Evolutionary conservation across 2,888 invertebrate species (phyloP).

Genomic region (Arrhopalites spinosus): DNA sequence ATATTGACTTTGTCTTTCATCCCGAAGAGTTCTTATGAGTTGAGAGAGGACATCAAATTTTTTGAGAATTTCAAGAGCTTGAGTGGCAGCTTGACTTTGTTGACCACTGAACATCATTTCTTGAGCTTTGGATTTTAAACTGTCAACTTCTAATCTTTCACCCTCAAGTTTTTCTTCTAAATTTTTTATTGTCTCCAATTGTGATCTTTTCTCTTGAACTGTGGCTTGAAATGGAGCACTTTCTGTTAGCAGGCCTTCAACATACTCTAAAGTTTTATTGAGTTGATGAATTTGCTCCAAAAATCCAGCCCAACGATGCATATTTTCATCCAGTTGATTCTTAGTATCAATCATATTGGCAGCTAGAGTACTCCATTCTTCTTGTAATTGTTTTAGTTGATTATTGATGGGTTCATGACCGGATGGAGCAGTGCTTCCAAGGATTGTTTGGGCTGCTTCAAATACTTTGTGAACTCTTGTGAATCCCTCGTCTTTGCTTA

Average conservation of each 20-base stretch:
- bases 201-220: slow-evolving; percentile 82
- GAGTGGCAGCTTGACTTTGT: slow-evolving; percentile 78
- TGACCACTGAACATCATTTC: slow-evolving; percentile 86
- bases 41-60: slow-evolving; percentile 80
- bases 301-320: slow-evolving; percentile 89
- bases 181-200: slow-evolving; percentile 79
- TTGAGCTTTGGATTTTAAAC: slow-evolving; percentile 78
- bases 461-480: slow-evolving; percentile 83
- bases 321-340: slow-evolving; percentile 81
- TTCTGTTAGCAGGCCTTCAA: slow-evolving; percentile 75
- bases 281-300: slow-evolving; percentile 85
- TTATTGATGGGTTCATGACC: slow-evolving; percentile 88
- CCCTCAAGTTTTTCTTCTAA: slow-evolving; percentile 86
- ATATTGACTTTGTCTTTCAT: slow-evolving; percentile 82
- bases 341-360: slow-evolving; percentile 90
- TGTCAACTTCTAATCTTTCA: slow-evolving; percentile 87
- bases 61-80: slow-evolving; percentile 82
- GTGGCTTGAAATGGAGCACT: slow-evolving; percentile 76
- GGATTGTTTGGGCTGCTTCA: slow-evolving; percentile 87
- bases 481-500: slow-evolving; percentile 93
- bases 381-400: slow-evolving; percentile 79
- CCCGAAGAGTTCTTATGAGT: slow-evolving; percentile 74
- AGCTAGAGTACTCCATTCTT: slow-evolving; percentile 85
- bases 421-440: slow-evolving; percentile 86
- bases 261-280: slow-evolving; percentile 78